phyloP scores from a whole-genome alignment of 2,113 vertebrate genomes.

The Platysternon megacephalum region DNA sequence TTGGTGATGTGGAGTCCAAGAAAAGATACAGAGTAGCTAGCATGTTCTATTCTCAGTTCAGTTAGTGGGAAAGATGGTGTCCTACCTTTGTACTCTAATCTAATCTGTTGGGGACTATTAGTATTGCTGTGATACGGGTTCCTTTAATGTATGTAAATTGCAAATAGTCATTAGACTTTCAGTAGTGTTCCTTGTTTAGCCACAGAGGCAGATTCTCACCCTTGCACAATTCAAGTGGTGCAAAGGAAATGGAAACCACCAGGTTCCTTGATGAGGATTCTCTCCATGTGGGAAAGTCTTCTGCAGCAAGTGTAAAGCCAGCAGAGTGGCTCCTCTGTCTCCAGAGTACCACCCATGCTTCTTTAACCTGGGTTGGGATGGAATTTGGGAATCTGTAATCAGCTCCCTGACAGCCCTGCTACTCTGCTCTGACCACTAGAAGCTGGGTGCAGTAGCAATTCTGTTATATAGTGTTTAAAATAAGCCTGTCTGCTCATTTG shows the following conservation, averaged over 20 bases:
- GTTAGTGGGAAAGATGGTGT: not conserved
- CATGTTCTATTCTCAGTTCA: constrained; percentile 15
- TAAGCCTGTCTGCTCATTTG: not conserved
- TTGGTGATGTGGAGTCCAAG: not conserved
- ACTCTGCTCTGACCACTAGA: not conserved
- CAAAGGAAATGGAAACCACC: not conserved
- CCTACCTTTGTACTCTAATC: not conserved
- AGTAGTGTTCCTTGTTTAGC: not conserved
- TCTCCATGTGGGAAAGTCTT: not conserved
- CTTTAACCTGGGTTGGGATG: not conserved
- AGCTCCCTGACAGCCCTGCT: not conserved
- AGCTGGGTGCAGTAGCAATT: not conserved
- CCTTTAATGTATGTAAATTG: not conserved
- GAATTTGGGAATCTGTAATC: not conserved
- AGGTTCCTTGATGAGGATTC: not conserved
- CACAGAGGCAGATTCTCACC: no score
- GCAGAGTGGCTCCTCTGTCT: not conserved
- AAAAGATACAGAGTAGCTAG: not conserved
- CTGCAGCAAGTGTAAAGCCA: not conserved
- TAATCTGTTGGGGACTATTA: not conserved
- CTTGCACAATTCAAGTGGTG: not conserved
- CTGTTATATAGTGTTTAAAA: not conserved
- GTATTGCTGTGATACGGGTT: not conserved
- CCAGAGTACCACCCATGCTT: not conserved
- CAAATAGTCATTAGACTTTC: not conserved